These are phyloP conservation scores for Parazoanthus atlanticus DNA, from an alignment of 92 coral and sea anemone genomes.

Conservation along the genomic window DNA sequence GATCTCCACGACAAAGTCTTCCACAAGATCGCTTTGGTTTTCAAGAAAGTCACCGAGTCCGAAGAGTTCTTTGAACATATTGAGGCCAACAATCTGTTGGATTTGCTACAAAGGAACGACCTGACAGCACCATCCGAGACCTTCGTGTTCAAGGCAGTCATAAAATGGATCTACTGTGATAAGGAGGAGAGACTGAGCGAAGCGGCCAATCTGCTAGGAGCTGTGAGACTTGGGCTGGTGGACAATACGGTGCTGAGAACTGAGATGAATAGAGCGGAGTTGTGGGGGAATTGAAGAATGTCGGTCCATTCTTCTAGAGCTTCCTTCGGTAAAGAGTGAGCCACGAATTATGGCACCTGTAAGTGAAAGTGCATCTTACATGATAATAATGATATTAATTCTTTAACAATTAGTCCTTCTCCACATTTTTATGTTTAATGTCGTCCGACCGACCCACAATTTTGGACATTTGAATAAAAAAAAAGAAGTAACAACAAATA, in stretches of 20 bases:
- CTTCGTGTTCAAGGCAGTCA: slow-evolving; percentile 51
- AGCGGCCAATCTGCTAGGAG: slow-evolving; percentile 43
- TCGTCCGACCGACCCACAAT: too few species aligned
- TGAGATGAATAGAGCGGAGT: not conserved
- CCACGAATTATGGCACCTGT: not conserved
- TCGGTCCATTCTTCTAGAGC: not conserved
- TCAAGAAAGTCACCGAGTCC: slow-evolving; percentile 20
- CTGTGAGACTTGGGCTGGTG: slow-evolving; percentile 57
- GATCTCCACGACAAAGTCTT: slow-evolving; percentile 47
- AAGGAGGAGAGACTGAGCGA: slow-evolving; percentile 46
- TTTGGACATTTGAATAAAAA: too few species aligned
- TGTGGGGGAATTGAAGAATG: slow-evolving; percentile 1
- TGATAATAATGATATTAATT: too few species aligned
- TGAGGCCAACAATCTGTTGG: slow-evolving; percentile 17
- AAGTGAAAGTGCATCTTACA: not conserved
- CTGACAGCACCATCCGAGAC: slow-evolving; percentile 69
- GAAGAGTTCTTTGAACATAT: slow-evolving; percentile 35
- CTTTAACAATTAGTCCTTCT: too few species aligned
- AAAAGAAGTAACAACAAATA: too few species aligned
- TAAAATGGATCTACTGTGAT: slow-evolving; percentile 58
- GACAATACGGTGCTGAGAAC: slow-evolving; percentile 39
- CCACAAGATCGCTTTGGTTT: slow-evolving; percentile 21
- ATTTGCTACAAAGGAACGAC: slow-evolving; percentile 45
- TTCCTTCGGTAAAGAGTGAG: not conserved
- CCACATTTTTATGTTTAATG: too few species aligned